Base-by-base conservation (phyloP, 2,797 vertebrate genomes). In the Pangasius larnaudii region DNA sequence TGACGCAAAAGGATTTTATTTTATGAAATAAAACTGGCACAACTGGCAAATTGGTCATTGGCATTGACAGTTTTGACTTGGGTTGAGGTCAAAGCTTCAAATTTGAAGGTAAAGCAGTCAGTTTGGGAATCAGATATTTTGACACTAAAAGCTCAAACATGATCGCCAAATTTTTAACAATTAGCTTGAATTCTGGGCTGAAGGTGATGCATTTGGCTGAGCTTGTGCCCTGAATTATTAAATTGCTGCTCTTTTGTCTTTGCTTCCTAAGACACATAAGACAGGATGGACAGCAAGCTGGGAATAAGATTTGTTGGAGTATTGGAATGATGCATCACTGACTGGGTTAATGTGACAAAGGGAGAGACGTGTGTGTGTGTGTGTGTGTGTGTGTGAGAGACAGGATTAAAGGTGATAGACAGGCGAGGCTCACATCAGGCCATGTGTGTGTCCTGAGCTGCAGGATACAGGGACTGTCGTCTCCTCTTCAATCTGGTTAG, bases 381-480 rank as follows among this genome's bases (percentile, higher is more conserved):
- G 75, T 71, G 53, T 71, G 59, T 33, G 56, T 74, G 82, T 58
- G 75, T 46, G 75, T 59, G 84, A 49, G 19, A n/a, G 58, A 58
- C 71, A n/a, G 63, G 71, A 91, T 89, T 89, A 69, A 86, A 84
- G 85, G 69, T 89, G 91, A 86, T 53, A 83, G 89, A 87, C 80
- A 77, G 65, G 58, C 53, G 11, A 83, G 74, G 39, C 69, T 83
- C 30, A 30, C 67, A 36, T 80, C 53, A 56, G 36, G 36, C 72
- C 58, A 69, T 33, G 56, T 65, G 77, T 82, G 74, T 77, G n/a
- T 83, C 42, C 63, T 67, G n/a, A 74, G 39, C 86, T 78, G 36
- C 75, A 58, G 51, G 46, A 86, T 84, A 87, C 30, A 2, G 33
- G 71, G 82, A 6, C 83, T 84, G 53, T 77, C 67, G n/a, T 61